Conservation (phyloP, 2,888 invertebrate species). For the Torymus auratus region DNA sequence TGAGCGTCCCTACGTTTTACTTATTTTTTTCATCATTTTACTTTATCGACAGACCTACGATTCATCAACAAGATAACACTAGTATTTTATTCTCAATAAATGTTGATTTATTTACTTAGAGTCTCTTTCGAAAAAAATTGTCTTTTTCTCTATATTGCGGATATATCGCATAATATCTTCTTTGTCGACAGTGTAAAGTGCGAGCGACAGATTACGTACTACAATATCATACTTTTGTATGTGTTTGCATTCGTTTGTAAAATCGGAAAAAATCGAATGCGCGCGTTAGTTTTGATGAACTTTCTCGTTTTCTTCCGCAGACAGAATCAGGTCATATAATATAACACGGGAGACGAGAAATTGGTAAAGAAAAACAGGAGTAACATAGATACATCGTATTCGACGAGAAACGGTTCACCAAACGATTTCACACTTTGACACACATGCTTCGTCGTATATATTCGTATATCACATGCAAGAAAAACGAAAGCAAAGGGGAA, state of each 20-base stretch:
- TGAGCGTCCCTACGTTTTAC: conserved; percentile 16
- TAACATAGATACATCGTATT: not conserved
- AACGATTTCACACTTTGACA: not conserved
- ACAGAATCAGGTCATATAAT: not conserved
- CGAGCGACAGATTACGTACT: conserved; percentile 30
- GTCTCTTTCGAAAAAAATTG: conserved; percentile 29
- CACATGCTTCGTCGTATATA: not conserved
- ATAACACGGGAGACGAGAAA: no score
- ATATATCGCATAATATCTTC: conserved; percentile 10
- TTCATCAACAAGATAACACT: conserved; percentile 39
- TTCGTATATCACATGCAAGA: conserved; percentile 11
- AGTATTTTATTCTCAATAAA: conserved; percentile 19
- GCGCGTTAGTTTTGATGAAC: no score
- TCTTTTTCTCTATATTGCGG: not conserved
- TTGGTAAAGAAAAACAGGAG: no score
- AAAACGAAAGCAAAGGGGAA: no score
- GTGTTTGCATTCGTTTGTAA: conserved; percentile 13
- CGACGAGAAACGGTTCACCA: conserved; percentile 10
- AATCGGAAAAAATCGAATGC: conserved; percentile 15
- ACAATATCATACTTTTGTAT: conserved; percentile 22
- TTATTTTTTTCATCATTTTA: conserved; percentile 6
- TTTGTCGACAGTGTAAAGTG: conserved; percentile 34
- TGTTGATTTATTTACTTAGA: conserved; percentile 28
- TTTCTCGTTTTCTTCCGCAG: not conserved
- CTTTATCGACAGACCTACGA: conserved; percentile 37